Evolutionary conservation across 2,113 vertebrate genomes (phyloP).

Genomic region (Carassius gibelio): DNA sequence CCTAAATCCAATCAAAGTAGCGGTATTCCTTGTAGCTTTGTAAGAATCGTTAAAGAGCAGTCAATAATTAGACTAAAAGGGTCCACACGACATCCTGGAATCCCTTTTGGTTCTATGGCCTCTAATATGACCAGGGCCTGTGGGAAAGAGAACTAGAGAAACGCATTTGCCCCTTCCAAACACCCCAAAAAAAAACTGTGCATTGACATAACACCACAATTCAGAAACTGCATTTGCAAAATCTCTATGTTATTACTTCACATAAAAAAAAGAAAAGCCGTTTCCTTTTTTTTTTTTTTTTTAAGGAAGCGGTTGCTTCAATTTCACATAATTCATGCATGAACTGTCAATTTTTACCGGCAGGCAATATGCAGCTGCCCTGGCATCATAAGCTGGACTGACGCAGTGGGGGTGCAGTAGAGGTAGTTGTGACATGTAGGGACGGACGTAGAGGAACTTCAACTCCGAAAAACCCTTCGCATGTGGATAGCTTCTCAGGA

Average conservation of each 20-base stretch:
- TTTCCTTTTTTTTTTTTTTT: constrained; percentile 28
- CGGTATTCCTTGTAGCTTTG: constrained; percentile 62
- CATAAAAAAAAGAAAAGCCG: too few relatives aligned
- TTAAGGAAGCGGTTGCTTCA: constrained; percentile 69
- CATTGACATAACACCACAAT: not conserved
- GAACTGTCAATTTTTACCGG: constrained; percentile 68
- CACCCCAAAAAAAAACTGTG: constrained; percentile 14
- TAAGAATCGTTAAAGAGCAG: constrained; percentile 60
- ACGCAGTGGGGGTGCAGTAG: constrained; percentile 57
- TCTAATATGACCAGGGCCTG: constrained; percentile 69
- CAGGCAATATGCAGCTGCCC: constrained; percentile 61
- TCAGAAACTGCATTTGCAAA: constrained; percentile 25
- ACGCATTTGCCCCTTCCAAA: constrained; percentile 62
- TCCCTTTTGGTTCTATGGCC: constrained; percentile 63
- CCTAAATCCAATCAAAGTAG: constrained; percentile 64
- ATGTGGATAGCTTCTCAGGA: constrained; percentile 61
- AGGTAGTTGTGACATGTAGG: constrained; percentile 26
- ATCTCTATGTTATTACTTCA: not conserved
- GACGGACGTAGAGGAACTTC: constrained; percentile 54
- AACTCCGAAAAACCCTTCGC: constrained; percentile 63
- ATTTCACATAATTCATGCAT: constrained; percentile 70
- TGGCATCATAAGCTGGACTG: constrained; percentile 63
- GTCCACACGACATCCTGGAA: constrained; percentile 58
- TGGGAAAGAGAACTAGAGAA: constrained; percentile 75
- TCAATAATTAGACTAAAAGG: constrained; percentile 60